These are phyloP conservation scores for Macrotrachela quadricornifera DNA, from an alignment of 1,140 invertebrate species.

Conservation along the genomic window DNA sequence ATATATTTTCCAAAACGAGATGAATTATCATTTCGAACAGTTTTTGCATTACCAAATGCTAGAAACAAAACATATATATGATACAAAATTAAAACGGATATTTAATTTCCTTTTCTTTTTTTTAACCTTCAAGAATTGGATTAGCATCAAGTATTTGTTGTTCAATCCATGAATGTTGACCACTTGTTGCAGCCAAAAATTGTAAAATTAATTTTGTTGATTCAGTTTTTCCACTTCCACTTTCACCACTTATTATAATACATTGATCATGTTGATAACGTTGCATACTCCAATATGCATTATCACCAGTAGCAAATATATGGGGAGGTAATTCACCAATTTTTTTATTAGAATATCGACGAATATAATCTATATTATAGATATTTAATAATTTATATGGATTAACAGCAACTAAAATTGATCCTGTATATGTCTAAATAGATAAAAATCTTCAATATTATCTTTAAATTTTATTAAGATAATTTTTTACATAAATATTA, in stretches of 20 bases:
- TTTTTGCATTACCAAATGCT: constrained; percentile 97
- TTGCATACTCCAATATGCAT: constrained; percentile 85
- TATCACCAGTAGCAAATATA: constrained; percentile 95
- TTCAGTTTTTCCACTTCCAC: constrained; percentile 92
- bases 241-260: constrained; percentile 89
- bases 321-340: constrained; percentile 92
- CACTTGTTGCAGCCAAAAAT: constrained; percentile 88
- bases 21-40: constrained; percentile 92
- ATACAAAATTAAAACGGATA: no score
- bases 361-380: constrained; percentile 89
- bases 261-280: constrained; percentile 83
- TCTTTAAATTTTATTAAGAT: constrained; percentile 1
- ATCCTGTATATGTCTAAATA: constrained; percentile 89
- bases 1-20: constrained; percentile 92
- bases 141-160: constrained; percentile 83
- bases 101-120: no score
- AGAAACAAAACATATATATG: no score
- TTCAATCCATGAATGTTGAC: constrained; percentile 97
- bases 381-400: constrained; percentile 95
- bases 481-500: constrained; percentile 67
- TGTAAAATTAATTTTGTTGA: constrained; percentile 92
- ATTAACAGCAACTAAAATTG: constrained; percentile 93
- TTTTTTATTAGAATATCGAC: constrained; percentile 82
- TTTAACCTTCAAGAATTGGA: constrained; percentile 52
- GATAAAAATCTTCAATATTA: constrained; percentile 16